A percentile compares a stretch with the other conserved stretches of the same genome.
These are phyloP conservation scores for Hirtodrosophila trivittata DNA, from an alignment of 2,888 invertebrate species.

Conservation along the genomic window DNA sequence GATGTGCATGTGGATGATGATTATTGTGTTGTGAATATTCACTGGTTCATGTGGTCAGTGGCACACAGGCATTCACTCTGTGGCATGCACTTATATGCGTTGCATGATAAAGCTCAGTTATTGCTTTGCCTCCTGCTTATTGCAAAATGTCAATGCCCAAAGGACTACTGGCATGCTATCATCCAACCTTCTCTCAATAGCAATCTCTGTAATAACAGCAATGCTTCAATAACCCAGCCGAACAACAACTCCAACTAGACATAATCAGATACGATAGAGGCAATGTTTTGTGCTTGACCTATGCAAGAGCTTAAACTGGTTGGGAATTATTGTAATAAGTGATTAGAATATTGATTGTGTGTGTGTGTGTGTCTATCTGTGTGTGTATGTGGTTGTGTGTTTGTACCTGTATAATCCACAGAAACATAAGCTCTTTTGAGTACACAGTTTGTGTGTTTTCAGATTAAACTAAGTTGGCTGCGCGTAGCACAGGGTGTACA, in stretches of 20 bases:
- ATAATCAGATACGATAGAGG: too few relatives aligned
- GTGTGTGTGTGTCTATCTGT: neutral
- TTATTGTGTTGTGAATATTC: slow-evolving; percentile 11
- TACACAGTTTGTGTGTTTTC: neutral
- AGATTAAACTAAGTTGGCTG: too few relatives aligned
- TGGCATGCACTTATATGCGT: slow-evolving; percentile 3
- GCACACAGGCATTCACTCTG: slow-evolving; percentile 22
- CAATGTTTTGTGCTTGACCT: neutral
- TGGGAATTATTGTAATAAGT: neutral
- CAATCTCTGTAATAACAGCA: neutral
- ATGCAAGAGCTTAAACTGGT: neutral
- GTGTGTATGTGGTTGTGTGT: neutral
- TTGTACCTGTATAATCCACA: neutral
- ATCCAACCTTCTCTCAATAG: neutral
- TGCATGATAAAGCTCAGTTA: slow-evolving; percentile 1
- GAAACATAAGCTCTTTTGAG: neutral
- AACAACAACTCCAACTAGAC: too few relatives aligned
- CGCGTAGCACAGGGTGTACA: too few relatives aligned
- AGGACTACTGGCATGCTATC: too few relatives aligned
- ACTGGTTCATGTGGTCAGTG: slow-evolving; percentile 35
- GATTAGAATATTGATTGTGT: too few relatives aligned
- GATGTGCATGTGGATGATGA: slow-evolving; percentile 7
- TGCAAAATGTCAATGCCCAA: neutral
- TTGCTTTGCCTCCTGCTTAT: slow-evolving; percentile 3
- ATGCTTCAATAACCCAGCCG: neutral